Conservation (phyloP, 1,140 invertebrate genomes). For the Conus ventricosus region DNA sequence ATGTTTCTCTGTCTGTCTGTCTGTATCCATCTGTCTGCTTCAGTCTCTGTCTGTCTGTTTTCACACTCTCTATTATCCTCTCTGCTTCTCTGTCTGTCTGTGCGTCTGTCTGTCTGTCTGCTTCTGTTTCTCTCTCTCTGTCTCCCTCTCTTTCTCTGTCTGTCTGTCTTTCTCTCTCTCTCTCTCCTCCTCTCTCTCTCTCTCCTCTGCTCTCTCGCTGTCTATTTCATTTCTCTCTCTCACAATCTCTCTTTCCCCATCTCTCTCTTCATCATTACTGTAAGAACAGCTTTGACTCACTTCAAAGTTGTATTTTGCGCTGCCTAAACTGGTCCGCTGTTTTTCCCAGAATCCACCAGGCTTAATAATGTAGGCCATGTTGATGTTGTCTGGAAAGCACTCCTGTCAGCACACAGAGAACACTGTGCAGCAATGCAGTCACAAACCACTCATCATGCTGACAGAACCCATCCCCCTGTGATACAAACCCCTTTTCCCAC, state of each 20-base stretch:
- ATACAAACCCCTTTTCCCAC: too few relatives aligned
- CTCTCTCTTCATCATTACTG: background rate
- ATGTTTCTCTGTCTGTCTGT: too few relatives aligned
- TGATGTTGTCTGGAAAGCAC: conserved; percentile 86
- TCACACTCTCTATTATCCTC: too few relatives aligned
- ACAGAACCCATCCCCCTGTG: too few relatives aligned
- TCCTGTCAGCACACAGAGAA: conserved; percentile 79
- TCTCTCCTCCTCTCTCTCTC: background rate
- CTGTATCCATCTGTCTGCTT: too few relatives aligned
- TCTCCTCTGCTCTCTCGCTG: background rate
- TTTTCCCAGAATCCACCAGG: conserved; percentile 99
- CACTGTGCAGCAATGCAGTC: too few relatives aligned
- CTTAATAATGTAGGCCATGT: conserved; percentile 93
- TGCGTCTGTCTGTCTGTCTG: too few relatives aligned
- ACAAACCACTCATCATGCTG: too few relatives aligned
- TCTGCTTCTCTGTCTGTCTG: too few relatives aligned
- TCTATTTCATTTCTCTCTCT: background rate
- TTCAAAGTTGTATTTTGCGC: conserved; percentile 99
- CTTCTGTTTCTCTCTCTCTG: too few relatives aligned
- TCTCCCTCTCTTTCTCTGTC: background rate
- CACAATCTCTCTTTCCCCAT: background rate
- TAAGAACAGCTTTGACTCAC: conserved; percentile 77
- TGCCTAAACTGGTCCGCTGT: conserved; percentile 95
- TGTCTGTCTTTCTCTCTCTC: background rate
- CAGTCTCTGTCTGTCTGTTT: too few relatives aligned